Base-by-base conservation (phyloP, 2,888 invertebrate genomes). In the Latrodectus elegans region DNA sequence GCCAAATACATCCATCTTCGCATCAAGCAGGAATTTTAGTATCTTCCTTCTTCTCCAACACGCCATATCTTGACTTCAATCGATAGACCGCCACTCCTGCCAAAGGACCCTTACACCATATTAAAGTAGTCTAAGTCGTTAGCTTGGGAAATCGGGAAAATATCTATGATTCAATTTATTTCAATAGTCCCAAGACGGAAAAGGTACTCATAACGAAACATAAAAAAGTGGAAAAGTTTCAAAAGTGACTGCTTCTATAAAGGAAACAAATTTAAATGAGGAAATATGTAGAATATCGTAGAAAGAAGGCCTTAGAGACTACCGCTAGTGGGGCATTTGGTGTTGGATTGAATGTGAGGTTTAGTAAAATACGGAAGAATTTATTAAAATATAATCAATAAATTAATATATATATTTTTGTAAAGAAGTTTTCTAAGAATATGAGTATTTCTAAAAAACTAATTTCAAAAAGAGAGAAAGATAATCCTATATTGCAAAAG, bases 111-210 rank as follows among this genome's bases (percentile, higher is more conserved):
- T 22, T 12, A 68, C 38, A 67, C 52, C 60, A 68, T 75, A 82
- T 81, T 81, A 81, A 73, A 81, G 53, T 67, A 81, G 64, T 64
- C 73, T 67, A 22, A 81, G 82, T 82, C 82, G 82, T 82, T 82
- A 82, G 82, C 70, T 52, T 67, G 51, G 26, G 38, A 75, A 82
- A 82, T 75, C 81, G 68, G 68, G 68, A 53, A 82, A 82, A 82
- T 82, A 82, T 82, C 82, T 67, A 38, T 53, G 82, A 82, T 82
- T 82, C 82, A 82, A 82, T 82, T 82, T 82, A 82, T 82, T 82
- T 82, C 82, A 82, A 82, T 82, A 82, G 82, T 82, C 82, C 67
- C 67, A 68, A 14, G 67, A 52, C 53, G 81, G 17, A 71, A 72
- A 51, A 52, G 70, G 81, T 53, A 11, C 60, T 22, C 17, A 64